These are phyloP conservation scores for Genyomyrus donnyi DNA, from an alignment of 2,113 vertebrate genomes.

Conservation along the genomic window DNA sequence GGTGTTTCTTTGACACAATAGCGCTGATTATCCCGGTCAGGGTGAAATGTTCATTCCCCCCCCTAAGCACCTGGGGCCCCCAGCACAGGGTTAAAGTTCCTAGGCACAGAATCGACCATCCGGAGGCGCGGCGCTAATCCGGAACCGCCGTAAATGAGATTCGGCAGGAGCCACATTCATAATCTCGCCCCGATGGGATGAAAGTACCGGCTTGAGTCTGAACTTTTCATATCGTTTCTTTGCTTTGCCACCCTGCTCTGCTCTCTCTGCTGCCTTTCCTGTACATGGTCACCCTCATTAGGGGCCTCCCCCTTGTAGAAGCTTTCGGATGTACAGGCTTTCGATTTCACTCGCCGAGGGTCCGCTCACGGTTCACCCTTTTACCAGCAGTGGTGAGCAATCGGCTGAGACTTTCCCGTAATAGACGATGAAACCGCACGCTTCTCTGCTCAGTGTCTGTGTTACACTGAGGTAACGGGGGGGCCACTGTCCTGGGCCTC, in stretches of 20 bases:
- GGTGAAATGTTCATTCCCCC: not conserved
- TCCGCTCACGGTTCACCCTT: not conserved
- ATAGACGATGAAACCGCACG: not conserved
- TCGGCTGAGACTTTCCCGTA: not conserved
- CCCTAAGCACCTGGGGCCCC: not conserved
- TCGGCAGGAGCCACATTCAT: not conserved
- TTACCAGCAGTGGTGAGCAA: not conserved
- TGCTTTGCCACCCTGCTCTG: not conserved
- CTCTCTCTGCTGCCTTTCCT: not conserved
- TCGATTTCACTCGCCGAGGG: not conserved
- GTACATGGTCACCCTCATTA: not conserved
- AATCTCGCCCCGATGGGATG: slow-evolving; percentile 4
- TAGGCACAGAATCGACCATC: not conserved
- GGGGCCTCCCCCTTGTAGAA: not conserved
- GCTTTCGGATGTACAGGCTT: not conserved
- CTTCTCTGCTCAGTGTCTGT: not conserved
- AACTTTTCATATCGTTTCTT: not conserved
- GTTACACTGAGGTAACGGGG: not conserved
- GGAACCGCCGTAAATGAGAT: not conserved
- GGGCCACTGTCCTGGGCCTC: not conserved
- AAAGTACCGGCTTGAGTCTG: not conserved
- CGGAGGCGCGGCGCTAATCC: not conserved
- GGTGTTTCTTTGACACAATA: not conserved
- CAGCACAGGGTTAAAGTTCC: not conserved
- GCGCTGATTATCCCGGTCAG: not conserved